Percentiles rank a stretch among this genome's conserved stretches.
Evolutionary conservation across 2,113 vertebrate genomes (phyloP).

Genomic region (Silurus asotus): DNA sequence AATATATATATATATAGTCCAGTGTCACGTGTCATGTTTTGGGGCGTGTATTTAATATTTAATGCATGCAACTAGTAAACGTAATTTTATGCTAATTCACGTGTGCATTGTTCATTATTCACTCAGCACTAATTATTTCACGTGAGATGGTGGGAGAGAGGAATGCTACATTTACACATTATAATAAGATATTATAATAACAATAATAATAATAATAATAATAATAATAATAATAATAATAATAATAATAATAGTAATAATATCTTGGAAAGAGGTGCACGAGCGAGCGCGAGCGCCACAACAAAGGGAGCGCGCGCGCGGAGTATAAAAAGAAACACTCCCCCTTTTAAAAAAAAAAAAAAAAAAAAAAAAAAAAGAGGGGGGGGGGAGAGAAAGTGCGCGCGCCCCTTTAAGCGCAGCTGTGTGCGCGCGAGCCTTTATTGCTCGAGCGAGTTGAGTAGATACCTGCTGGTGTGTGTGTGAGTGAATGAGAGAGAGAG

Average conservation of each 20-base stretch:
- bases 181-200: no score
- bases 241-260: background rate
- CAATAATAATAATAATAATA: no score
- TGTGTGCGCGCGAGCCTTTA: slow-evolving; percentile 19
- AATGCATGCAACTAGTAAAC: background rate
- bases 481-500: background rate
- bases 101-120: background rate
- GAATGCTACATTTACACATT: background rate
- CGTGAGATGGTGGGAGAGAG: background rate
- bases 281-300: slow-evolving; percentile 42
- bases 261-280: background rate
- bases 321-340: slow-evolving; percentile 46
- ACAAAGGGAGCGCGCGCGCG: slow-evolving; percentile 47
- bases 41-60: background rate
- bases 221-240: no score
- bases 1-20: no score
- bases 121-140: background rate
- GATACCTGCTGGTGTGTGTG: slow-evolving; percentile 13
- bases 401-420: slow-evolving; percentile 71
- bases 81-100: background rate
- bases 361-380: no score
- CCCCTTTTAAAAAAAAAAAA: slow-evolving; percentile 64
- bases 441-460: slow-evolving; percentile 20
- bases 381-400: no score
- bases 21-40: background rate